phyloP scores from a whole-genome alignment of 2,113 vertebrate species.

The Saccopteryx bilineata region DNA sequence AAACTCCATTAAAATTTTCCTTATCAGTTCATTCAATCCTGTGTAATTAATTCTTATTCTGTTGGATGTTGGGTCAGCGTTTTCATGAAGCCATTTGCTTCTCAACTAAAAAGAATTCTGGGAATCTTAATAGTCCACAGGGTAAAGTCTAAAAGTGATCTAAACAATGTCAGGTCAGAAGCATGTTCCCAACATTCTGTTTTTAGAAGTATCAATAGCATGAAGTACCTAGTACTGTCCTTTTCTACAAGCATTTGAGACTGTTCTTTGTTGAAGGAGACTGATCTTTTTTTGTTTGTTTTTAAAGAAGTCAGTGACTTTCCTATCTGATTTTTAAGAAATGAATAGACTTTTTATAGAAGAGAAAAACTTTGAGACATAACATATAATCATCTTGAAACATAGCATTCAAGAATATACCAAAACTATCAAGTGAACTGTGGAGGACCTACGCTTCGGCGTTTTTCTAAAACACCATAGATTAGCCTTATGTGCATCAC shows the following conservation, averaged over 20 bases:
- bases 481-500: not conserved
- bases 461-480: not conserved
- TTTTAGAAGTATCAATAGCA: not conserved
- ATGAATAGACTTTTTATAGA: not conserved
- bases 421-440: not conserved
- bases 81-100: not conserved
- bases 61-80: not conserved
- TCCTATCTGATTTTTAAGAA: not conserved
- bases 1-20: not conserved
- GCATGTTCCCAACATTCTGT: not conserved
- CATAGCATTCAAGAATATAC: not conserved
- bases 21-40: not conserved
- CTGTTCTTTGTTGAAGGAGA: not conserved
- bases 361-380: not conserved
- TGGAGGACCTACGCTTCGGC: not conserved
- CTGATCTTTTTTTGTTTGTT: not conserved
- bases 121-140: not conserved
- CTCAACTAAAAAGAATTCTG: not conserved
- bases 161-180: not conserved
- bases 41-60: constrained; percentile 31
- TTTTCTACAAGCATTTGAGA: not conserved
- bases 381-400: not conserved
- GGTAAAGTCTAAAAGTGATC: not conserved
- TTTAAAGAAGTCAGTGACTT: not conserved
- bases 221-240: not conserved